Conservation (phyloP, 2,797 vertebrate genomes). For the Xiphorhynchus erythropygius region DNA sequence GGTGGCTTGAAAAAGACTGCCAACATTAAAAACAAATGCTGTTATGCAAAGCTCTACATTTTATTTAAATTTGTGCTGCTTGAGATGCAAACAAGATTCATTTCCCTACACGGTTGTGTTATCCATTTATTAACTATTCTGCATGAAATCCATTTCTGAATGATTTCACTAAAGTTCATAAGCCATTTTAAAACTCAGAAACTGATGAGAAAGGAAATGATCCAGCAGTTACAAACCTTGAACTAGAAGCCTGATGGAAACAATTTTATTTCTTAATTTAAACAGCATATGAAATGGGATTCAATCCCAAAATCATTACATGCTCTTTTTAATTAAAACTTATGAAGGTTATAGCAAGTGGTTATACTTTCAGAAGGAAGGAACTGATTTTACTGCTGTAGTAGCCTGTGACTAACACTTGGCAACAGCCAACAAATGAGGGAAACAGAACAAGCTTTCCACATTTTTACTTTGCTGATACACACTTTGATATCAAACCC, state of each 20-base stretch:
- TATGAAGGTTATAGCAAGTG: slow-evolving; percentile 18
- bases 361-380: neutral
- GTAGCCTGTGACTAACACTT: neutral
- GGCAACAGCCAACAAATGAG: neutral
- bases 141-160: slow-evolving; percentile 64
- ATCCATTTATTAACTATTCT: slow-evolving; percentile 54
- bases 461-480: neutral
- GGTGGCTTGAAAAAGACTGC: slow-evolving; percentile 13
- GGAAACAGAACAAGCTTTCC: neutral
- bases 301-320: slow-evolving; percentile 50
- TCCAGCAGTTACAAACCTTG: slow-evolving; percentile 54
- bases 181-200: slow-evolving; percentile 59
- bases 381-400: neutral
- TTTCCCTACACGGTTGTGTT: slow-evolving; percentile 32
- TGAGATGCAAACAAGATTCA: slow-evolving; percentile 63
- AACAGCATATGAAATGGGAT: slow-evolving; percentile 54
- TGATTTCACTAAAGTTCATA: slow-evolving; percentile 62
- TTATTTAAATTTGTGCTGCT: slow-evolving; percentile 67
- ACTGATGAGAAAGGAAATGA: slow-evolving; percentile 63
- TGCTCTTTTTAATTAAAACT: slow-evolving; percentile 63
- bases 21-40: slow-evolving; percentile 17
- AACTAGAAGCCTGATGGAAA: slow-evolving; percentile 58
- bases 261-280: slow-evolving; percentile 66
- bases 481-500: neutral
- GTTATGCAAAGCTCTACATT: slow-evolving; percentile 12